A percentile compares a stretch with the other conserved stretches of the same genome.
These are phyloP conservation scores for Drosophila pectinifera DNA, from an alignment of 1,140 invertebrate genomes.

Conservation along the genomic window DNA sequence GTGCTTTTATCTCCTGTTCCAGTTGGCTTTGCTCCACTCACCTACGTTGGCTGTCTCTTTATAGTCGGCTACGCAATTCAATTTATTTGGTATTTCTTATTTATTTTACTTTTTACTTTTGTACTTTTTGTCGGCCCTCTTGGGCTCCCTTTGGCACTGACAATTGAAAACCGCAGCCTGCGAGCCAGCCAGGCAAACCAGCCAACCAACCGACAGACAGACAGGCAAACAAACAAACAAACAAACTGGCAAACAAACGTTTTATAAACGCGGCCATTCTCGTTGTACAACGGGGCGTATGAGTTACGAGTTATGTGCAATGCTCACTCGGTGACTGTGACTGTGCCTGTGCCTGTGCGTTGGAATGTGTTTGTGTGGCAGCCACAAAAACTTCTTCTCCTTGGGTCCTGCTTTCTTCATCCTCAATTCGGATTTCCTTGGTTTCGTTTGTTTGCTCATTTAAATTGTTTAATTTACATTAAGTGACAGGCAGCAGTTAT, in stretches of 20 bases:
- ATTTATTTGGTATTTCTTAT: conserved; percentile 76
- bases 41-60: conserved; percentile 69
- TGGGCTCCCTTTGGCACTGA: conserved; percentile 47
- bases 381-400: conserved; percentile 36
- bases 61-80: conserved; percentile 69
- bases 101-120: conserved; percentile 62
- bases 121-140: conserved; percentile 43
- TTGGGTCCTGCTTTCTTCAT: conserved; percentile 39
- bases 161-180: conserved; percentile 70
- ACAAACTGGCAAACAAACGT: conserved; percentile 45
- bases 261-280: conserved; percentile 50
- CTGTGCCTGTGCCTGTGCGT: too few species aligned
- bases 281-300: conserved; percentile 61
- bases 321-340: conserved; percentile 34
- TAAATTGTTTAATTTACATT: conserved; percentile 82
- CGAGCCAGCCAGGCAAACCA: conserved; percentile 7
- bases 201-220: conserved; percentile 17
- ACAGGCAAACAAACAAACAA: conserved; percentile 20
- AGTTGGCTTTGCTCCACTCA: conserved; percentile 59
- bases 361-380: conserved; percentile 10
- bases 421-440: conserved; percentile 48
- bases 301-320: conserved; percentile 77
- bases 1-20: conserved; percentile 40
- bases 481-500: conserved; percentile 56
- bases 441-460: conserved; percentile 69